phyloP scores from a whole-genome alignment of 1,140 invertebrate species.

The Ericerus pela region DNA sequence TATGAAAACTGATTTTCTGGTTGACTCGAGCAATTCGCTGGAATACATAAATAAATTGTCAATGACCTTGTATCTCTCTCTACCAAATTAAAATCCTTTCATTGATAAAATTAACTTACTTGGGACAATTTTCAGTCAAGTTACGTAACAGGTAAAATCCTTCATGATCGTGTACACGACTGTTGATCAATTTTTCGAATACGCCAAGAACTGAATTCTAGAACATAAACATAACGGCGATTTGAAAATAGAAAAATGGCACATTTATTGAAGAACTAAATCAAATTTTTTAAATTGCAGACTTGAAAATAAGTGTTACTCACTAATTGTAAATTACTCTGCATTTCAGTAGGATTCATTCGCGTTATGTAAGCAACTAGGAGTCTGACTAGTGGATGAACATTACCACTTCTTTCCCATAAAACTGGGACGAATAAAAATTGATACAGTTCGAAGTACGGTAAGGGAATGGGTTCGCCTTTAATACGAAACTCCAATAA shows the following conservation, averaged over 20 bases:
- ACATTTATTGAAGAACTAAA: neutral
- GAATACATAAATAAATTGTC: conserved; percentile 26
- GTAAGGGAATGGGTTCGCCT: conserved; percentile 43
- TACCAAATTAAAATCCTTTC: neutral
- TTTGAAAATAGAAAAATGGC: neutral
- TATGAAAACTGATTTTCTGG: conserved; percentile 76
- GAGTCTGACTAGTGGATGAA: conserved; percentile 75
- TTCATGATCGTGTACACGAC: conserved; percentile 90
- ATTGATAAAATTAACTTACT: conserved; percentile 37
- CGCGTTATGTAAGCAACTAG: conserved; percentile 61
- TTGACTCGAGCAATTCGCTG: conserved; percentile 50
- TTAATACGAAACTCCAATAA: conserved; percentile 63
- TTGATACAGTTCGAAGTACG: conserved; percentile 79
- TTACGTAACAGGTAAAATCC: conserved; percentile 81
- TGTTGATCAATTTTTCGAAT: conserved; percentile 92
- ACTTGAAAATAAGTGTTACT: neutral
- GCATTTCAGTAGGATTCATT: conserved; percentile 25
- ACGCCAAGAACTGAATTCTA: conserved; percentile 77
- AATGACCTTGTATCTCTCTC: neutral
- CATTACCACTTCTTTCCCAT: conserved; percentile 85
- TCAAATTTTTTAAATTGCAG: neutral
- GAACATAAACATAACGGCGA: conserved; percentile 22
- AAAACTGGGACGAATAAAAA: conserved; percentile 71
- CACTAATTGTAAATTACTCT: conserved; percentile 27
- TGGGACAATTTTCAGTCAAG: conserved; percentile 58